phyloP scores from a whole-genome alignment of 1,140 invertebrate species.

The Protaetia brevitarsis region DNA sequence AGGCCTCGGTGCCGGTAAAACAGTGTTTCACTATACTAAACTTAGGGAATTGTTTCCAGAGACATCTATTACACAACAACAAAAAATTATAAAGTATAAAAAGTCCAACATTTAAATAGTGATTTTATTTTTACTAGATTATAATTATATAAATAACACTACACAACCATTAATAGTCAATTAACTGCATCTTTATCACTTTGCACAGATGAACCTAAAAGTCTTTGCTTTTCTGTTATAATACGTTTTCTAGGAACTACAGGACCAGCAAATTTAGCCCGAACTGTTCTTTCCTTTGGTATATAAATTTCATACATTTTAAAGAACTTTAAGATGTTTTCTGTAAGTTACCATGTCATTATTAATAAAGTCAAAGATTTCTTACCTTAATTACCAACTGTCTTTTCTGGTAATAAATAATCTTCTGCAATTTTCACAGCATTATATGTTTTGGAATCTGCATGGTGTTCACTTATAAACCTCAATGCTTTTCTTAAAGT shows the following conservation, averaged over 20 bases:
- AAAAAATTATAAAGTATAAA: too few species aligned
- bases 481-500: constrained; percentile 55
- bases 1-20: too few species aligned
- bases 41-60: too few species aligned
- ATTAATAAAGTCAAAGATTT: neutral
- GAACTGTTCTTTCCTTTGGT: constrained; percentile 47
- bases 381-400: constrained; percentile 9
- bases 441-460: constrained; percentile 56
- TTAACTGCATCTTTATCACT: neutral
- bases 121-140: too few species aligned
- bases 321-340: constrained; percentile 55
- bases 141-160: neutral
- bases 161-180: neutral
- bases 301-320: constrained; percentile 53
- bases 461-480: constrained; percentile 61
- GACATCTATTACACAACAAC: too few species aligned
- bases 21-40: too few species aligned
- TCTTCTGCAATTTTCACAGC: constrained; percentile 59
- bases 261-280: constrained; percentile 43
- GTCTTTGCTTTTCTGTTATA: neutral
- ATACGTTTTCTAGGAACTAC: neutral
- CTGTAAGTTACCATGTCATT: constrained; percentile 44
- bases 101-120: too few species aligned
- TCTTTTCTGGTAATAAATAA: constrained; percentile 61
- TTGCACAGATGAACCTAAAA: neutral